Evolutionary conservation across 2,888 invertebrate species (phyloP), one percentile per base, ranked within the genome.

Genomic region (Syrphus vitripennis): DNA sequence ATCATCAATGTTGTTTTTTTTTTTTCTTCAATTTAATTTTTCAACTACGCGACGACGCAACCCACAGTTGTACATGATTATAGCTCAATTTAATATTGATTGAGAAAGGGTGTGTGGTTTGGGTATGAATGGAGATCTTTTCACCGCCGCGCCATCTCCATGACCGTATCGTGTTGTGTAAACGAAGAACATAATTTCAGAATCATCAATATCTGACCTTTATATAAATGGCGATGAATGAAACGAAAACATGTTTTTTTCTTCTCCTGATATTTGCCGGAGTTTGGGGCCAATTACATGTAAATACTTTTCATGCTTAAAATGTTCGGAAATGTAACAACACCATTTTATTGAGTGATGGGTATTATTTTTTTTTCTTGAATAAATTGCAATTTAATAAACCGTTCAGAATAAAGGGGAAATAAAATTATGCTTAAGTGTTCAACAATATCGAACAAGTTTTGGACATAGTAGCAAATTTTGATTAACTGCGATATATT

Each of bases 21-120:
- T 77, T 65, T 48, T 57, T 24, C 72, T 63, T 37, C 57, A 26
- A 69, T 79, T 65, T 70, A 26, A 69, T 79, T 65, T 70, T 53
- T 21, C 63, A 63, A 65, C n/a, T n/a, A n/a, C n/a, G n/a, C n/a
- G n/a, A n/a, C n/a, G 67, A 53, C 55, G 55, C 53, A 31, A 48
- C 24, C 10, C 40, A 31, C 53, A 29, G 61, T n/a, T n/a, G n/a
- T 26, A 53, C 61, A 40, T 53, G 29, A 69, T 59, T 37, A 37
- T 26, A 59, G 16, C 61, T 70, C 77, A 78, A 70, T 72, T 63
- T 48, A 65, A 55, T 61, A 71, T 65, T 71, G 71, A 71, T 57
- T 40, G 63, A 37, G 19, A 31, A 21, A 48, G 59, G 34, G 26
- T 50, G 72, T 40, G 37, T 37, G 34, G 24, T 4, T 19, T 24